Base-by-base conservation (phyloP, 2,113 vertebrate genomes). In the Oxygymnocypris stewartii region DNA sequence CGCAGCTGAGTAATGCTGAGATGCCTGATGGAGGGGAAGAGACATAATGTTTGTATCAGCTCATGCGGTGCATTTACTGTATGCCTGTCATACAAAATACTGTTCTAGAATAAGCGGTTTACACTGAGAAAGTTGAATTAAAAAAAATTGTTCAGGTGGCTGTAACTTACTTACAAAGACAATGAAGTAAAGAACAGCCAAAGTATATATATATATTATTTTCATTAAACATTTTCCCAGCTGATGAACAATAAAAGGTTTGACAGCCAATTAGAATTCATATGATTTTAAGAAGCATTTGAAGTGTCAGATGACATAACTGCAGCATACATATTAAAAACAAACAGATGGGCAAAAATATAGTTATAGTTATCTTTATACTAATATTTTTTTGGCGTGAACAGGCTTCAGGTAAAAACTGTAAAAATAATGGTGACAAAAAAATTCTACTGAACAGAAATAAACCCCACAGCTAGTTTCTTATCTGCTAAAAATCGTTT, bases 1-100 rank as follows among this genome's bases (percentile, higher is more conserved):
- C 77, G 23, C 75, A 63, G 54, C 25, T 75, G 84, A 76, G 65
- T 86, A 86, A 12, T 77, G 10, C 44, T 87, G 79, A 79, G 74
- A 82, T 0, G 13, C 85, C 76, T 80, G 16, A 59, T 88, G 75
- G 40, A 76, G 59, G 8, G 10, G 75, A 86, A 86, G 47, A 67
- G 79, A 14, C 40, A 31, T 47, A 67, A 67, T 82, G 59, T 65
- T 81, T 81, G 79, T 6, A 82, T 65, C 42, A 65, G 31, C 61
- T 82, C n/a, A 67, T 47, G 79, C 37, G 1, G 37, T 63, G 59
- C 59, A 63, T 57, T 79, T 40, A 81, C 7, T 11, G 37, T 28
- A 2, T 2, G 6, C 57, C 13, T 80, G 78, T 14, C 40, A 81
- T 47, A 12, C n/a, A 18, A 65, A 65, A 47, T 47, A 42, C 77